Base-by-base conservation (phyloP, 2,888 invertebrate genomes). In the Perizoma affinitatum region DNA sequence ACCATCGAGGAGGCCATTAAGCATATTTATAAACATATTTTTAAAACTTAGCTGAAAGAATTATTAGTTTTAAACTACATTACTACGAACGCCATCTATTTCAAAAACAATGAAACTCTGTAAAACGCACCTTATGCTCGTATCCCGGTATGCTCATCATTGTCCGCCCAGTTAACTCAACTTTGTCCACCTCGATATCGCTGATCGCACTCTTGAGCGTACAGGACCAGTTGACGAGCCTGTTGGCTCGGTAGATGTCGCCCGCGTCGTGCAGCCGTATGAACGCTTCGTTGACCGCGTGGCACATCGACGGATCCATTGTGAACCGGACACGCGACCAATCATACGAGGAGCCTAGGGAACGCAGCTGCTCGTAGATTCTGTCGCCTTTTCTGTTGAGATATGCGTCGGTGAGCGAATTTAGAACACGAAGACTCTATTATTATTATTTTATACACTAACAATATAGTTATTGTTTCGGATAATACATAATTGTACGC, bases 211-310 rank as follows among this genome's bases (percentile, higher is more conserved):
- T 99, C 80, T 98, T 97, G 9, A 99, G 90, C 0, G 97, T 94
- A 80, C 99, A 99, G 0, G 98, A 99, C 99, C 99, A 99, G 92
- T 99, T 99, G 4, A 99, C 99, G 6, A 99, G 94, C 44, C 82
- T 94, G 75, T 98, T 98, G 53, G 97, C 97, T 10, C 99, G 94
- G 87, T 99, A 99, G 82, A 99, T 98, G 75, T 96, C 94, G 5
- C 97, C 97, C 0, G 93, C 93, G 63, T 98, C 97, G 81, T 98
- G 97, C 41, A 99, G 90, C 0, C 96, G 93, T 1, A 99, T 95
- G 90, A 99, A 99, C 0, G 99, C 99, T 81, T 98, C 98, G 8
- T 95, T 96, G 4, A 99, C 99, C 48, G 99, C 98, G 53, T 94
- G 93, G 66, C 96, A 96, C 82, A 97, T 94, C 71, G 95, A 95